Percentiles rank a stretch among this genome's conserved stretches.
phyloP scores from a whole-genome alignment of 2,113 vertebrate genomes.

The Ascaphus truei region DNA sequence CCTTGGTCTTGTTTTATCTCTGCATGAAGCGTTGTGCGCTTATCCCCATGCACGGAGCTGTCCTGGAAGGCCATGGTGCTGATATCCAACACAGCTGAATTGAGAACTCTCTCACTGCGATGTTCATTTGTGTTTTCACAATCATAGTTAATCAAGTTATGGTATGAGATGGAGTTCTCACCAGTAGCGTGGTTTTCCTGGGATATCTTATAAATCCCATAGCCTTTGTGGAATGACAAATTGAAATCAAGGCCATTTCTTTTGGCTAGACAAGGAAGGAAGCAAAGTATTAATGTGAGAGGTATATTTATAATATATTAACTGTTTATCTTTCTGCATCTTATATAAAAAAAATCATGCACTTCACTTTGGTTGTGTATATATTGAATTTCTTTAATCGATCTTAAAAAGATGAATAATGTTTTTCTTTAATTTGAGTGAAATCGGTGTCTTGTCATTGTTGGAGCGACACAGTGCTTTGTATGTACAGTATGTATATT shows the following conservation, averaged over 20 bases:
- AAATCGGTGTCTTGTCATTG: too few relatives aligned
- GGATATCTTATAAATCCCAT: conserved; percentile 81
- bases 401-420: too few relatives aligned
- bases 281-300: conserved; percentile 15
- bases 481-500: too few relatives aligned
- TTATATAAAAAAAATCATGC: too few relatives aligned
- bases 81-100: conserved; percentile 59
- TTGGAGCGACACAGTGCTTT: too few relatives aligned
- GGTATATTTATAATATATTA: background rate
- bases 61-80: conserved; percentile 63
- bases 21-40: conserved; percentile 2
- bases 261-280: conserved; percentile 60
- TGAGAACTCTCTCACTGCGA: conserved; percentile 36
- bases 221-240: conserved; percentile 86
- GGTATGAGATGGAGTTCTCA: conserved; percentile 57
- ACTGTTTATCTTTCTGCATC: background rate
- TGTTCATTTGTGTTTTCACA: conserved; percentile 47
- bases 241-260: conserved; percentile 84
- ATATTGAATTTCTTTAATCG: too few relatives aligned
- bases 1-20: conserved; percentile 6
- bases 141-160: conserved; percentile 61
- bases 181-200: conserved; percentile 55
- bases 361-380: too few relatives aligned
- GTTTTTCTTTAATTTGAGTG: too few relatives aligned
- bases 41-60: conserved; percentile 58